Evolutionary conservation across 2,797 vertebrate genomes (phyloP), one percentile per base, ranked within the genome.

Genomic region (Crocodylus rhombifer): DNA sequence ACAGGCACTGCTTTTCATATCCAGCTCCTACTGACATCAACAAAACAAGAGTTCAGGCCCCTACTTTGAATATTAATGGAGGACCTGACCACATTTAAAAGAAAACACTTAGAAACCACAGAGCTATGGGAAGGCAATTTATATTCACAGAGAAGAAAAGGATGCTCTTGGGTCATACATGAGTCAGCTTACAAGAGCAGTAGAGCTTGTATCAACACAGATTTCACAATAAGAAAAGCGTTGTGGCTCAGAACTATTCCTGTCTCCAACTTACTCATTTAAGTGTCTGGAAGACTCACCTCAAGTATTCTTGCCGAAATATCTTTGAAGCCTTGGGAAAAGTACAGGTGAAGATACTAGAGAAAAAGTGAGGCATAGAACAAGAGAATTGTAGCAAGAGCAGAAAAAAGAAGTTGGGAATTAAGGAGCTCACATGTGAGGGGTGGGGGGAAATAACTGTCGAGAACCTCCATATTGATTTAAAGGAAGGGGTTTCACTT

Each of bases 281-380:
- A 73, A 87, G 33, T 13, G 58, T 61, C n/a, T 56, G 21, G 75
- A 62, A 23, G 30, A 78, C 92, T 73, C 75, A 92, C 42, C 25
- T 78, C 64, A 13, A 81, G 42, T 10, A n/a, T 65, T 78, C 30
- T 74, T n/a, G 11, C 30, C 51, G 77, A 73, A 76, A 83, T 77
- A 94, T 88, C 90, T 89, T 28, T 71, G n/a, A 95, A 81, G 65
- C 28, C 51, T 42, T 95, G 86, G 56, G 57, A 61, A 91, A 89
- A 87, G 65, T 16, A 74, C 26, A 87, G 28, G 80, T 7, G 1
- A 90, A 65, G 30, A 86, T 26, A 79, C 18, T n/a, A 77, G 0
- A 82, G 62, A 73, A 80, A 81, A 60, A 14, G n/a, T n/a, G 57
- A 92, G 83, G 78, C 2, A 63, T 0, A 17, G 84, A 75, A 14